Conservation (phyloP, 2,888 invertebrate genomes). For the Hemicrepidius hirtus region DNA sequence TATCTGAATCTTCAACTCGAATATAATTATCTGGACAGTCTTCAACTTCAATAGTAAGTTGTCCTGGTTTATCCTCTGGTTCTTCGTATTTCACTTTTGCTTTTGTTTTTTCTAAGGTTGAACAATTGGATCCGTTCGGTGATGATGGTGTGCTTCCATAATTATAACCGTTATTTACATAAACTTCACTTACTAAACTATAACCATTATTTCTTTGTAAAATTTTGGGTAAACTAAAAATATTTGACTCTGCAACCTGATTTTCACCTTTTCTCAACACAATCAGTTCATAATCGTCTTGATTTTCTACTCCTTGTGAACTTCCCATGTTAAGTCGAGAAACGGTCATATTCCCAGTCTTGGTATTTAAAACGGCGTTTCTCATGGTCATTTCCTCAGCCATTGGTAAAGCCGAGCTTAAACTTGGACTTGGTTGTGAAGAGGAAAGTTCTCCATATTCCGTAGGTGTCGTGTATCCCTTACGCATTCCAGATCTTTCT, state of each 20-base stretch:
- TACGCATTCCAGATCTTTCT: conserved; percentile 76
- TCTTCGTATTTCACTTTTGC: conserved; percentile 74
- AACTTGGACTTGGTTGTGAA: conserved; percentile 83
- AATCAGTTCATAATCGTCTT: conserved; percentile 72
- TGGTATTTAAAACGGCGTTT: conserved; percentile 82
- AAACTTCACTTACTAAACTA: conserved; percentile 85
- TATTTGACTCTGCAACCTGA: conserved; percentile 61
- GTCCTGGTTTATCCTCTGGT: conserved; percentile 81
- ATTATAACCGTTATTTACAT: conserved; percentile 85
- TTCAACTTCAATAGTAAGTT: conserved; percentile 88
- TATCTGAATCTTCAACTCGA: conserved; percentile 85
- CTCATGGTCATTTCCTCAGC: conserved; percentile 88
- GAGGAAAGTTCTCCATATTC: conserved; percentile 80
- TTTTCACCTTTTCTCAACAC: conserved; percentile 64
- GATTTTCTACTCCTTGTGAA: neutral
- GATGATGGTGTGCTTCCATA: conserved; percentile 77
- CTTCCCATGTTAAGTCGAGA: conserved; percentile 66
- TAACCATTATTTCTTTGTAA: conserved; percentile 74
- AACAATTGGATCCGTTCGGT: conserved; percentile 75
- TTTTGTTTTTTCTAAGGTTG: conserved; percentile 72
- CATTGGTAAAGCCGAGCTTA: conserved; percentile 83
- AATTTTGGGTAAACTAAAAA: conserved; percentile 75
- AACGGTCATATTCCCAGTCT: conserved; percentile 75
- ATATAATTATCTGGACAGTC: conserved; percentile 87
- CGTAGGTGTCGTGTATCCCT: conserved; percentile 76